Base-by-base conservation (phyloP, 2,797 vertebrate genomes). In the Phylloscopus collybita region DNA sequence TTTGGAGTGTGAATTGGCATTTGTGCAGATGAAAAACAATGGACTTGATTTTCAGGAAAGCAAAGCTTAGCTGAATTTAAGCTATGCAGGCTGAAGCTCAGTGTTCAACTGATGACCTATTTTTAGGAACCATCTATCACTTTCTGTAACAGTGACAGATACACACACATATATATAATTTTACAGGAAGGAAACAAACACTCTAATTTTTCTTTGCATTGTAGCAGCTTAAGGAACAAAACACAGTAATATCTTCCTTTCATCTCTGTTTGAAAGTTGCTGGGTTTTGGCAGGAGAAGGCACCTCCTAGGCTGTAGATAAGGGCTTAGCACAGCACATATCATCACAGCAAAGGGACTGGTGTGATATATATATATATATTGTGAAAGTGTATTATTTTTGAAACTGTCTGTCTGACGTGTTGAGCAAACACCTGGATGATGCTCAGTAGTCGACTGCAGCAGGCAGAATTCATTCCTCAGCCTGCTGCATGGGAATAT, bases 371-470 rank as follows among this genome's bases (percentile, higher is more conserved):
- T 40, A 80, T 73, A 53, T 16, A 40, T 40, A 30, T 50, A 60
- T 50, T 81, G 40, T 75, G 65, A 74, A 90, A 90, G 49, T 69
- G 44, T 72, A 32, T 92, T 81, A 32, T 90, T 96, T 62, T 81
- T 67, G 72, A 86, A 95, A n/a, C 50, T 92, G 76, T 59, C 36
- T 15, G 36, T 57, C 80, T 84, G 64, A 70, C 66, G 32, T 89
- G 50, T 86, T 94, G 78, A 95, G 54, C 22, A 92, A 92, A 92
- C 79, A 94, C 34, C 47, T 89, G 51, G 64, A 51, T 94, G 80
- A 88, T 90, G 67, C 5, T 78, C 70, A 93, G 26, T 23, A 80
- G 40, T 42, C 13, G 66, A 82, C 36, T 91, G 32, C 34, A 88
- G 51, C 45, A 87, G 71, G 65, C 34, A 87, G 62, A 87, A 94